Conservation (phyloP, 2,888 invertebrate genomes). For the Mamestra brassicae region DNA sequence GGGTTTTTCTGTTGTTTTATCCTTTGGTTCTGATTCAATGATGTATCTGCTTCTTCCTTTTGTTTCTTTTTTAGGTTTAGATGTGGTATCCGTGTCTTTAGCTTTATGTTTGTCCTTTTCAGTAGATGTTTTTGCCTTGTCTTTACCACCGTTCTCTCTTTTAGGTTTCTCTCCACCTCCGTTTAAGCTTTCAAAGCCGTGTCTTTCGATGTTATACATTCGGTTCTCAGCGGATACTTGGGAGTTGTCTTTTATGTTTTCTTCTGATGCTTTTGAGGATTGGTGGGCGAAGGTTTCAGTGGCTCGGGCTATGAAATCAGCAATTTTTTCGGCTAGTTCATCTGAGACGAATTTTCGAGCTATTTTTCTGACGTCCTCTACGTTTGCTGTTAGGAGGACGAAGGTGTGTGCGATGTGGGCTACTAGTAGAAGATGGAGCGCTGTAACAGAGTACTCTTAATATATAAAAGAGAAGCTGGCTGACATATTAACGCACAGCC, state of each 20-base stretch:
- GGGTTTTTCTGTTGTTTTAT: neutral
- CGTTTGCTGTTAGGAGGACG: slow-evolving; percentile 78
- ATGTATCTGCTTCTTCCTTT: slow-evolving; percentile 25
- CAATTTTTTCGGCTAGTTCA: slow-evolving; percentile 73
- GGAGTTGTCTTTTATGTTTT: slow-evolving; percentile 42
- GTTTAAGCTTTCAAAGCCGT: neutral
- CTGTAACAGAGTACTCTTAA: slow-evolving; percentile 66
- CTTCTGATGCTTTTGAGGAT: slow-evolving; percentile 52
- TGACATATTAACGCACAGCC: no score
- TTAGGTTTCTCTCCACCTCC: neutral
- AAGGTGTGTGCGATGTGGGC: slow-evolving; percentile 65
- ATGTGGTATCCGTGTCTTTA: neutral
- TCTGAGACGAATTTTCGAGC: slow-evolving; percentile 79
- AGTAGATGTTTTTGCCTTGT: accelerated
- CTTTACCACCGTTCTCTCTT: neutral
- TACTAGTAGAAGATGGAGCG: slow-evolving; percentile 68
- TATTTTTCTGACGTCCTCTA: slow-evolving; percentile 79
- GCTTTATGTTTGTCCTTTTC: neutral
- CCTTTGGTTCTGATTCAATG: neutral
- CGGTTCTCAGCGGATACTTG: slow-evolving; percentile 44
- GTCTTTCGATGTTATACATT: neutral
- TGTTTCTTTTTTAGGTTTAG: neutral
- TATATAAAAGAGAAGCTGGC: no score
- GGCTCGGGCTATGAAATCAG: slow-evolving; percentile 67
- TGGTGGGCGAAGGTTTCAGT: slow-evolving; percentile 31